Conservation (phyloP, 1,140 invertebrate species). For the Arctopsyche grandis region DNA sequence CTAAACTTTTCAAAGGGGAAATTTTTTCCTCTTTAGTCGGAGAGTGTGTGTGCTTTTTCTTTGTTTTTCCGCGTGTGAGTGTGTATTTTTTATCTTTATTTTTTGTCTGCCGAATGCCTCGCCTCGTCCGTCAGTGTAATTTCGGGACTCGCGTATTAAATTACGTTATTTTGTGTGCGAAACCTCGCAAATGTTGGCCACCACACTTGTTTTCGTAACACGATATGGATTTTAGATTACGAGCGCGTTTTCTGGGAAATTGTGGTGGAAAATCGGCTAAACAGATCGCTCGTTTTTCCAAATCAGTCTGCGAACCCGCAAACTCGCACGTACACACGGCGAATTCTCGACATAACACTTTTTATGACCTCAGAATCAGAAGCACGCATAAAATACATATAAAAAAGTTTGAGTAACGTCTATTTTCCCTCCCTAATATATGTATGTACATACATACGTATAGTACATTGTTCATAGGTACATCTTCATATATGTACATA, state of each 20-base stretch:
- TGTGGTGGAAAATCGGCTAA: slow-evolving; percentile 8
- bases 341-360: too few relatives aligned
- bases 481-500: background rate
- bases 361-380: too few relatives aligned
- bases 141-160: slow-evolving; percentile 3
- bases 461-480: background rate
- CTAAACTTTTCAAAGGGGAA: too few relatives aligned
- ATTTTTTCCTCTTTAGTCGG: too few relatives aligned
- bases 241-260: slow-evolving; percentile 13
- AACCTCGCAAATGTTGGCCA: slow-evolving; percentile 7
- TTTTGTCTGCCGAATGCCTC: background rate
- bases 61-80: background rate
- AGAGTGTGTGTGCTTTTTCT: background rate
- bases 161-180: slow-evolving; percentile 25
- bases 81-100: background rate
- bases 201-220: slow-evolving; percentile 20
- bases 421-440: background rate
- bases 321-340: too few relatives aligned
- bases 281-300: background rate
- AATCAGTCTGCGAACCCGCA: too few relatives aligned
- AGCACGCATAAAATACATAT: too few relatives aligned
- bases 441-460: background rate
- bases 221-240: slow-evolving; percentile 26
- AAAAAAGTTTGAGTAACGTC: too few relatives aligned
- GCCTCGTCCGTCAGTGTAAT: background rate